Evolutionary conservation across 2,113 vertebrate genomes (phyloP), one percentile per base, ranked within the genome.

Genomic region (Urocynchramus pylzowi): DNA sequence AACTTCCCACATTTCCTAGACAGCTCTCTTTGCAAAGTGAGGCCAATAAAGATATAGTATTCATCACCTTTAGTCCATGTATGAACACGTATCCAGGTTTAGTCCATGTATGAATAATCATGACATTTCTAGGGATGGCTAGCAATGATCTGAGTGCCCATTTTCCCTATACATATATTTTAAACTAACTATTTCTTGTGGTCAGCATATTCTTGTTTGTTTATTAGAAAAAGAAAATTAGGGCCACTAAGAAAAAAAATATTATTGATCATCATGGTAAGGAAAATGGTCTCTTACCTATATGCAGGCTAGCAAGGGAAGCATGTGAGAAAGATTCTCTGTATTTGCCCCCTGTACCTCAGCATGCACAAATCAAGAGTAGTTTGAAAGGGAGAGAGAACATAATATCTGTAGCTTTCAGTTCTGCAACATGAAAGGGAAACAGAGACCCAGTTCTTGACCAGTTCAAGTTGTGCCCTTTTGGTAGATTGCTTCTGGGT

Each of bases 401-500:
- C 19, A 65, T 71, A 65, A 42, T 92, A 57, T n/a, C 64, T 75
- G 69, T 68, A 5, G 2, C 49, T 96, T 94, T 95, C 49, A 47
- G 50, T 78, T 87, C 76, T 65, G n/a, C 53, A 81, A 81, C 76
- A 81, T 78, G 56, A 90, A 97, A 97, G 39, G 53, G 71, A 96
- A 90, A 64, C 27, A 42, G 54, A 90, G 56, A 75, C 23, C 47
- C 27, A 33, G 53, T 78, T 82, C 64, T 79, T 93, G 94, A 90
- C 90, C 94, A 73, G 90, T 90, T 97, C 90, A 97, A 89, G 60
- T 88, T 65, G 27, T 81, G 54, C 27, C 53, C 73, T 96, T 94
- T 94, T 79, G 68, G 64, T 57, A 88, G 68, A 88, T 65, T 89
- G 75, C 75, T 49, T 90, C 45, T 79, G 93, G 60, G 78, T 84